These are phyloP conservation scores for Poeciliopsis occidentalis DNA, from an alignment of 2,113 vertebrate genomes.

Conservation along the genomic window DNA sequence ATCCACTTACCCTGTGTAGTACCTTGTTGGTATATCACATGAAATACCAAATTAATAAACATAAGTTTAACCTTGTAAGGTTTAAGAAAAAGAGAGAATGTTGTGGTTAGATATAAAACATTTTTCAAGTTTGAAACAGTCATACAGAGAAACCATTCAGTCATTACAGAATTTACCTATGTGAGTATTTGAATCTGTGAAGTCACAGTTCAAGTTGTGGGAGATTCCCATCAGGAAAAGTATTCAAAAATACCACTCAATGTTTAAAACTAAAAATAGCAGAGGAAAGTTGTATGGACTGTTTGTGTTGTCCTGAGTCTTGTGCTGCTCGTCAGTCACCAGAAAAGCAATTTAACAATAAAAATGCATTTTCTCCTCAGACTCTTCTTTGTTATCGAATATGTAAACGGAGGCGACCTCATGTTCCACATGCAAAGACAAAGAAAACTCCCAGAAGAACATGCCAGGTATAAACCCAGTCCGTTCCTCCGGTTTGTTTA, in stretches of 20 bases:
- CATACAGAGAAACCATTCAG: not conserved
- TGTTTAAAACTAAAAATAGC: not conserved
- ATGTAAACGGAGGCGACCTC: conserved; percentile 97
- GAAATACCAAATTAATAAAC: not conserved
- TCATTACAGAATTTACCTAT: not conserved
- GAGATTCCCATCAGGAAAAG: not conserved
- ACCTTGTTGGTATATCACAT: not conserved
- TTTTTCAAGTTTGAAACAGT: not conserved
- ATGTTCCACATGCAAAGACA: conserved; percentile 99
- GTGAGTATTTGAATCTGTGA: not conserved
- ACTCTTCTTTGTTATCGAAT: conserved; percentile 98
- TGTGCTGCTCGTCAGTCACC: not conserved
- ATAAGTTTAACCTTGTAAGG: too few species aligned
- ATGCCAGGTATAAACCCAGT: conserved; percentile 85
- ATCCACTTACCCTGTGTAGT: not conserved
- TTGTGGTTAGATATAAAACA: not conserved
- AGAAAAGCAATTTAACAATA: not conserved
- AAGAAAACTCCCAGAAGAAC: conserved; percentile 97
- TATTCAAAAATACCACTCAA: not conserved
- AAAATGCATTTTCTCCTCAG: conserved; percentile 73
- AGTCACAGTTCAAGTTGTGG: not conserved
- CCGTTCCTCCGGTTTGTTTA: not conserved
- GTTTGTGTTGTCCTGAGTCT: not conserved
- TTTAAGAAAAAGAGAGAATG: too few species aligned
- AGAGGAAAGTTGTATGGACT: not conserved